These are phyloP conservation scores for Anolis sagrei DNA, from an alignment of 2,113 vertebrate genomes.

Conservation along the genomic window DNA sequence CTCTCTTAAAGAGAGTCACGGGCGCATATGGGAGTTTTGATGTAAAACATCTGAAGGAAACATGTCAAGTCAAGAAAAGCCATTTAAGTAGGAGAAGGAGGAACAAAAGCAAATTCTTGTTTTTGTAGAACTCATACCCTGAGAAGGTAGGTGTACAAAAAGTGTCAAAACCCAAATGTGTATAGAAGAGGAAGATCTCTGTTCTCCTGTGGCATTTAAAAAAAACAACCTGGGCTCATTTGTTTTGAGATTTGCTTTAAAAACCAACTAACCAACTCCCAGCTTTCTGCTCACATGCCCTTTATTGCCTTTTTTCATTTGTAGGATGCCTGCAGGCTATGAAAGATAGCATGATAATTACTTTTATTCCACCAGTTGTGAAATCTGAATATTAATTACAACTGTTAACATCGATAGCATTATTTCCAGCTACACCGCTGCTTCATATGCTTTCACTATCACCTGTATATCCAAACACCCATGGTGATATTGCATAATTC, in stretches of 20 bases:
- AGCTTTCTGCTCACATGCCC: not conserved
- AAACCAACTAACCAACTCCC: not conserved
- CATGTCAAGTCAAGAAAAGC: not conserved
- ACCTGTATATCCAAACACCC: not conserved
- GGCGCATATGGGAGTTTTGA: not conserved
- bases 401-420: constrained; percentile 4
- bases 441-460: constrained; percentile 3
- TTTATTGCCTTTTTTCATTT: constrained; percentile 1
- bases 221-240: not conserved
- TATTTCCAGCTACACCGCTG: not conserved
- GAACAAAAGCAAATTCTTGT: not conserved
- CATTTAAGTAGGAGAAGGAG: not conserved
- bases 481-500: constrained; percentile 21
- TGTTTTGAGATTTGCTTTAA: not conserved
- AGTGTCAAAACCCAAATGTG: not conserved
- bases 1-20: no score
- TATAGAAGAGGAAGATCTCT: not conserved
- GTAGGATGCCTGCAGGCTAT: not conserved
- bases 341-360: constrained; percentile 12
- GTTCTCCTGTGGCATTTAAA: not conserved
- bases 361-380: constrained; percentile 1
- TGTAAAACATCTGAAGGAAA: not conserved
- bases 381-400: constrained; percentile 34
- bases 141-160: not conserved
- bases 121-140: not conserved